A percentile compares a stretch with the other conserved stretches of the same genome.
Evolutionary conservation across 2,113 vertebrate species (phyloP).

Genomic region (Cyanistes caeruleus): DNA sequence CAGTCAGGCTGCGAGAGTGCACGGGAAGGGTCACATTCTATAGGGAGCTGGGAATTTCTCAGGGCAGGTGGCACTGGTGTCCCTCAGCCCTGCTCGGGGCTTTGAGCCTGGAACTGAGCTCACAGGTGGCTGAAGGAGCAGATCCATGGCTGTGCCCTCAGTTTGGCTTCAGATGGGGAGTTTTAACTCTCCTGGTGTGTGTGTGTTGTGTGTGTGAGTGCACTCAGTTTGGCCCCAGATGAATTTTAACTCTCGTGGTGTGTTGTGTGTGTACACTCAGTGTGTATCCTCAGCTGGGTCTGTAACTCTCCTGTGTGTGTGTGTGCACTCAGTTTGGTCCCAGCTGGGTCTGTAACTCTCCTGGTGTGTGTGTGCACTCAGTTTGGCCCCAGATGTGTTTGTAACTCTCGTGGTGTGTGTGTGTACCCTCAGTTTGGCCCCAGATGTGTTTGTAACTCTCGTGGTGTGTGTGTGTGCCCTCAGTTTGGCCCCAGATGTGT

Average conservation of each 20-base stretch:
- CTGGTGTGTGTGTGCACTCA: not conserved
- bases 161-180: not conserved
- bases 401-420: not conserved
- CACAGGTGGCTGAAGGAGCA: not conserved
- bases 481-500: too few relatives aligned
- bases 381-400: not conserved
- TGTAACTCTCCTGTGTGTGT: too few relatives aligned
- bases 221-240: not conserved
- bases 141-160: not conserved
- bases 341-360: not conserved
- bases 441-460: not conserved
- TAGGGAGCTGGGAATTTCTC: not conserved
- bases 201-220: too few relatives aligned
- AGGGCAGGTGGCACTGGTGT: not conserved
- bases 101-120: not conserved
- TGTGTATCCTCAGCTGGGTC: too few relatives aligned
- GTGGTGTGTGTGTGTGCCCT: not conserved
- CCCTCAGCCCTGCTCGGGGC: not conserved
- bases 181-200: too few relatives aligned
- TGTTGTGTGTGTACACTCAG: not conserved
- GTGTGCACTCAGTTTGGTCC: not conserved
- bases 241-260: not conserved
- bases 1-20: not conserved
- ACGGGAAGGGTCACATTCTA: fast-evolving
- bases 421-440: not conserved